phyloP scores from a whole-genome alignment of 1,140 invertebrate genomes.

The Drosophila quadrilineata region DNA sequence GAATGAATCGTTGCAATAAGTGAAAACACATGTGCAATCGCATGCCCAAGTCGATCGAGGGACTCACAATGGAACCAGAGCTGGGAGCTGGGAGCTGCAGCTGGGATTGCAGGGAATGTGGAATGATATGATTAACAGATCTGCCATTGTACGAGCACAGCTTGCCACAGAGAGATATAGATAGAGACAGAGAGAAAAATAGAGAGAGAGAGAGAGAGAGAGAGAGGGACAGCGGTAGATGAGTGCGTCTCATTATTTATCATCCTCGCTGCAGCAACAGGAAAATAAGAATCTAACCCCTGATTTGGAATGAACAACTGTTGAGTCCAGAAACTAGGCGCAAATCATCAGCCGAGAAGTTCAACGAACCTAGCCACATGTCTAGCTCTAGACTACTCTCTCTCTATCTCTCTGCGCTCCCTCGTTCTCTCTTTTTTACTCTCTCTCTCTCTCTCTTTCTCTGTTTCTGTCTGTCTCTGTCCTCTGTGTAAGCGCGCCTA shows the following conservation, averaged over 20 bases:
- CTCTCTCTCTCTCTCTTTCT: constrained; percentile 20
- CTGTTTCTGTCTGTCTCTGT: constrained; percentile 11
- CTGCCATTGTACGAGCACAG: constrained; percentile 36
- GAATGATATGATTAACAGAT: constrained; percentile 68
- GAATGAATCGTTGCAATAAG: constrained; percentile 32
- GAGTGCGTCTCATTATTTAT: constrained; percentile 53
- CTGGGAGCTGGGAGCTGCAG: not conserved
- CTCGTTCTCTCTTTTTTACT: constrained; percentile 1
- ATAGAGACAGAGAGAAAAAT: not conserved
- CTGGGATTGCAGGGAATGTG: constrained; percentile 16
- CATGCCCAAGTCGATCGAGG: constrained; percentile 5
- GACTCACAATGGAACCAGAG: not conserved
- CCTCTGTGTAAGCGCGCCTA: no score
- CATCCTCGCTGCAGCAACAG: constrained; percentile 60
- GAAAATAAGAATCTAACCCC: constrained; percentile 63
- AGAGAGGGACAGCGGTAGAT: not conserved
- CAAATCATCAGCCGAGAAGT: constrained; percentile 62
- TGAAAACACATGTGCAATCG: constrained; percentile 39
- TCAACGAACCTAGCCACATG: constrained; percentile 59
- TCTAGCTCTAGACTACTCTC: constrained; percentile 20
- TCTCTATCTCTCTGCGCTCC: constrained; percentile 24
- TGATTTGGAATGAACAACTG: constrained; percentile 16
- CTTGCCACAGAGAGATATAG: not conserved
- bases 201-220: constrained; percentile 1
- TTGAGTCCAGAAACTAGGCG: constrained; percentile 50